Conservation (phyloP, 1,140 invertebrate species). For the Nasonia vitripennis region DNA sequence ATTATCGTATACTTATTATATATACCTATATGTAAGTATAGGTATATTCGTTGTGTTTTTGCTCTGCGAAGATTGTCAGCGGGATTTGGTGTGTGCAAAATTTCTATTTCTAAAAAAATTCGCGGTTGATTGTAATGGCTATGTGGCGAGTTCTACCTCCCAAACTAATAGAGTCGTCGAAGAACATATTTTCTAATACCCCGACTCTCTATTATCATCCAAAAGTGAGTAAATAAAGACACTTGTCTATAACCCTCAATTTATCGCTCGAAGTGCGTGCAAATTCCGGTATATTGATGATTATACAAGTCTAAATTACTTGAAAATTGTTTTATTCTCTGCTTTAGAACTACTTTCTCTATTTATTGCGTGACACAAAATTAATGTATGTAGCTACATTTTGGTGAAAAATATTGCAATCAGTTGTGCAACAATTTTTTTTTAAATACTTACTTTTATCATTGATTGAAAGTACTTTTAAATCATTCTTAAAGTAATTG, state of each 20-base stretch:
- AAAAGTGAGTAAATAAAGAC: slow-evolving; percentile 68
- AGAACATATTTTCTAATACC: slow-evolving; percentile 65
- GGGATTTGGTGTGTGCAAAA: not conserved
- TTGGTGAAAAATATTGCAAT: slow-evolving; percentile 27
- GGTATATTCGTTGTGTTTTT: too few relatives aligned
- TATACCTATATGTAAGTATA: not conserved
- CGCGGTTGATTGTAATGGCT: slow-evolving; percentile 62
- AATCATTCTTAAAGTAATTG: not conserved
- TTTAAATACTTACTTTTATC: not conserved
- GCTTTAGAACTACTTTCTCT: not conserved
- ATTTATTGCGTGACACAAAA: slow-evolving; percentile 24
- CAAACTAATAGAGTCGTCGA: slow-evolving; percentile 62
- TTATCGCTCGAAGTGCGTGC: not conserved
- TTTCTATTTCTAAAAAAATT: slow-evolving; percentile 29
- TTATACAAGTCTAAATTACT: too few relatives aligned
- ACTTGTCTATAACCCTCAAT: slow-evolving; percentile 37
- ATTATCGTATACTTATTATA: too few relatives aligned
- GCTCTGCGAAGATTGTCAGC: too few relatives aligned
- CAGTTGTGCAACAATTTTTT: slow-evolving; percentile 9
- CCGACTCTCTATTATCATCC: slow-evolving; percentile 71
- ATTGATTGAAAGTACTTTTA: not conserved
- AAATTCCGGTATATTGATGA: not conserved
- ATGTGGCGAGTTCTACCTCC: slow-evolving; percentile 65
- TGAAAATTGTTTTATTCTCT: not conserved
- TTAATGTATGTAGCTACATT: not conserved